These are phyloP conservation scores for Apomyelois bistriatella DNA, from an alignment of 2,888 invertebrate genomes.

Conservation along the genomic window DNA sequence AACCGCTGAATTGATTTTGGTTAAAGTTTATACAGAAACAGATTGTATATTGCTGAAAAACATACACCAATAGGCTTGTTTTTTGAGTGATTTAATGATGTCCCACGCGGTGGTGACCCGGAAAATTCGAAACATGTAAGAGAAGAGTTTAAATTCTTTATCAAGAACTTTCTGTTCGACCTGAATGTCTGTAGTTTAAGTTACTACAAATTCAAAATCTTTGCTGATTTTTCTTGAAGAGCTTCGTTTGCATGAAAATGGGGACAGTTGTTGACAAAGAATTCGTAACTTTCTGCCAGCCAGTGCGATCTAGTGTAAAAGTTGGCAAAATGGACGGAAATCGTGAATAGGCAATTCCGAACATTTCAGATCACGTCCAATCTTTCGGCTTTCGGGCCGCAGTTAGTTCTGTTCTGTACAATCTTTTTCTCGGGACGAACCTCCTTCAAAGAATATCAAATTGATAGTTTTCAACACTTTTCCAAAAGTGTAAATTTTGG, in stretches of 20 bases:
- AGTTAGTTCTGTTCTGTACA: conserved; percentile 17
- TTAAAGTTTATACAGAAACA: no score
- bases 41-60: no score
- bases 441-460: neutral
- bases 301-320: conserved; percentile 37
- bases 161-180: neutral
- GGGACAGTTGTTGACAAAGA: conserved; percentile 33
- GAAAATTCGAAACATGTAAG: no score
- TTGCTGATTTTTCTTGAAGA: conserved; percentile 16
- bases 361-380: conserved; percentile 62
- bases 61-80: no score
- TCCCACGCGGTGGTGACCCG: no score
- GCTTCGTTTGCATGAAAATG: conserved; percentile 29
- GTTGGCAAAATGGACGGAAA: conserved; percentile 45
- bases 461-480: neutral
- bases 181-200: neutral
- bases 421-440: neutral
- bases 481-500: neutral
- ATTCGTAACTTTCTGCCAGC: conserved; percentile 36
- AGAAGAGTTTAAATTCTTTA: neutral
- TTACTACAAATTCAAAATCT: neutral
- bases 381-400: conserved; percentile 59
- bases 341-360: conserved; percentile 66
- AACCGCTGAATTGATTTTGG: no score
- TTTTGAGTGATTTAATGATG: no score